phyloP scores from a whole-genome alignment of 2,797 vertebrate genomes.

The Morus bassanus region DNA sequence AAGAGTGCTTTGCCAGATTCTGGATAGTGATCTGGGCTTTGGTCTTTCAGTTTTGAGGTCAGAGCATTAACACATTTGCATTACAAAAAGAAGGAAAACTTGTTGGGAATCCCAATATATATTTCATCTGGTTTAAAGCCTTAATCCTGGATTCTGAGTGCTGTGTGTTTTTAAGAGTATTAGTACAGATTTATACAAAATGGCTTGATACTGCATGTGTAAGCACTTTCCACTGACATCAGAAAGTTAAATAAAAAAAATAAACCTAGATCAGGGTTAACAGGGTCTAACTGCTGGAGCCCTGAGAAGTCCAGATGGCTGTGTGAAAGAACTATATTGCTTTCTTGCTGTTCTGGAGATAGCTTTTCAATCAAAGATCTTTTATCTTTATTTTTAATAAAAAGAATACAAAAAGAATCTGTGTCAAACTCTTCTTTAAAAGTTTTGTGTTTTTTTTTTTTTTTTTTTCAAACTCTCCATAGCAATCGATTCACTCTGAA shows the following conservation, averaged over 20 bases:
- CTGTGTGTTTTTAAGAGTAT: constrained; percentile 58
- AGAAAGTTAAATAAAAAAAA: constrained; percentile 54
- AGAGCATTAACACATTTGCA: constrained; percentile 51
- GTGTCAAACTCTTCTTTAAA: background rate
- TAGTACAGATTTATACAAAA: constrained; percentile 60
- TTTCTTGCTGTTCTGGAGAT: background rate
- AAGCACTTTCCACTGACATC: constrained; percentile 25
- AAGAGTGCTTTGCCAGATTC: background rate
- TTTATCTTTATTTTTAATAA: background rate
- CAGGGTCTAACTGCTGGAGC: background rate
- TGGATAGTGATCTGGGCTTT: background rate
- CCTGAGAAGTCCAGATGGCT: constrained; percentile 19
- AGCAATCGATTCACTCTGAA: background rate
- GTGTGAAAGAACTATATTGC: background rate
- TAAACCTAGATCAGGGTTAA: constrained; percentile 23
- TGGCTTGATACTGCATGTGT: constrained; percentile 39
- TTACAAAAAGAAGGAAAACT: constrained; percentile 64
- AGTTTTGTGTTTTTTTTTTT: background rate
- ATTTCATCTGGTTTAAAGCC: constrained; percentile 59
- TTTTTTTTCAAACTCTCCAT: background rate
- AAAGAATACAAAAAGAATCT: background rate
- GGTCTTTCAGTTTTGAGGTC: constrained; percentile 45
- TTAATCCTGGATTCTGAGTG: constrained; percentile 60
- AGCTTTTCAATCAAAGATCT: background rate
- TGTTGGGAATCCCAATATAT: constrained; percentile 55